Conservation (phyloP, 1,140 invertebrate species). For the Ectropis grisescens region DNA sequence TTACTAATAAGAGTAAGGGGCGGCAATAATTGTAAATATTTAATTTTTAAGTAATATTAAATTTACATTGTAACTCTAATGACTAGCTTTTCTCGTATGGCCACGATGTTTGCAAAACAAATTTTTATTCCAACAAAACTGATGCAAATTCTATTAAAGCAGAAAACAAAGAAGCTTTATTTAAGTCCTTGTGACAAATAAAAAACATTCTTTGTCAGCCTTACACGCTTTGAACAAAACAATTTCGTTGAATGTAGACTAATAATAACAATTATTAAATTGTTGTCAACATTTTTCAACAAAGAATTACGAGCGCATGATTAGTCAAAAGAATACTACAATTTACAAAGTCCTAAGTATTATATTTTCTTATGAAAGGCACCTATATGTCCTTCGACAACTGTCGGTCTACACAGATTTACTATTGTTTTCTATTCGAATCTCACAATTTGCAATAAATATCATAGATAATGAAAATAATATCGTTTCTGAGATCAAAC, state of each 20-base stretch:
- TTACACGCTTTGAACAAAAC: too few relatives aligned
- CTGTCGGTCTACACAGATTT: conserved; percentile 36
- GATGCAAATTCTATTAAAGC: too few relatives aligned
- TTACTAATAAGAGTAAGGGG: conserved; percentile 51
- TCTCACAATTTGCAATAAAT: too few relatives aligned
- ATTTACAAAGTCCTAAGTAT: conserved; percentile 43
- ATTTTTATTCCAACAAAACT: conserved; percentile 12
- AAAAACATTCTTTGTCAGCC: too few relatives aligned
- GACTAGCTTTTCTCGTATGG: conserved; percentile 64
- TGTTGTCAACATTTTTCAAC: too few relatives aligned
- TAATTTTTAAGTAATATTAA: conserved; percentile 57
- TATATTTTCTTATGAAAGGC: conserved; percentile 58
- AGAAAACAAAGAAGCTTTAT: too few relatives aligned
- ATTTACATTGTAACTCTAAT: conserved; percentile 63
- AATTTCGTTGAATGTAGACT: too few relatives aligned
- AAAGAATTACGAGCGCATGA: conserved; percentile 44
- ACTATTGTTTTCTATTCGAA: conserved; percentile 42
- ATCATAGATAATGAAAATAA: too few relatives aligned
- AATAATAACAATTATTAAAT: too few relatives aligned
- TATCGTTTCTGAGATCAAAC: too few relatives aligned
- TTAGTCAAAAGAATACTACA: conserved; percentile 49
- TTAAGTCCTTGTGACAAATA: too few relatives aligned
- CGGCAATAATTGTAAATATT: conserved; percentile 55
- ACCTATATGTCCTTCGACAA: conserved; percentile 58
- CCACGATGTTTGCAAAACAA: conserved; percentile 37